A percentile compares a stretch with the other conserved stretches of the same genome.
These are phyloP conservation scores for Pteronotus mesoamericanus DNA, from an alignment of 2,797 vertebrate species.

Conservation along the genomic window DNA sequence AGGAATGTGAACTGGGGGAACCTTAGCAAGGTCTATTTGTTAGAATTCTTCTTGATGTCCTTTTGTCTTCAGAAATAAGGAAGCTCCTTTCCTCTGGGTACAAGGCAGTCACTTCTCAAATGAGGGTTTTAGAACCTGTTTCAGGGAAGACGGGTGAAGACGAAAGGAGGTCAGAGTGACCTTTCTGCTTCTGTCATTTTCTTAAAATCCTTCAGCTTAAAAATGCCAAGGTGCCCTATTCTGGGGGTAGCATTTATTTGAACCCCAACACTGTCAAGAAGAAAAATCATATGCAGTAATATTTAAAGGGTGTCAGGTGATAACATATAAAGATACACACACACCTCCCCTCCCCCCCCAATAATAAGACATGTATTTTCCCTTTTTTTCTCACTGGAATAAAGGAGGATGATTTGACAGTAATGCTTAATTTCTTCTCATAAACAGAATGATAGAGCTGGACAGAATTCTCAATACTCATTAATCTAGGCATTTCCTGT, in stretches of 20 bases:
- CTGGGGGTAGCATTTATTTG: background rate
- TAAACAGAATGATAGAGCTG: background rate
- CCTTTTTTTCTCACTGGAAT: background rate
- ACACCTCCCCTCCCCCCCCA: no score
- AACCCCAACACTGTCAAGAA: background rate
- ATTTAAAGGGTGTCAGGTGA: background rate
- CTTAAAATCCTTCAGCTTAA: background rate
- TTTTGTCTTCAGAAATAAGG: background rate
- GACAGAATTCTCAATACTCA: background rate
- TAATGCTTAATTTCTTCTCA: background rate
- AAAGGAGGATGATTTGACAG: background rate
- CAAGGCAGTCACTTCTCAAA: background rate
- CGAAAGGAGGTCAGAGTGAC: background rate
- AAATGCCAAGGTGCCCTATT: background rate
- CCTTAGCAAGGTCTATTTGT: background rate
- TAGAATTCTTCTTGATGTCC: background rate
- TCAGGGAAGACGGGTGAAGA: background rate
- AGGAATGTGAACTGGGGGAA: background rate
- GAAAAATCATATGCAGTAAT: background rate
- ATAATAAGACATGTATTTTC: background rate
- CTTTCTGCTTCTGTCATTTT: background rate
- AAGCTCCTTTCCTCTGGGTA: background rate
- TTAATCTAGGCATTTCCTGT: background rate
- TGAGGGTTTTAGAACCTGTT: background rate
- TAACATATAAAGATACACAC: background rate